Percentiles rank a stretch among this genome's conserved stretches.
phyloP scores from a whole-genome alignment of 2,888 invertebrate genomes.

The Gymnosoma rotundatum region DNA sequence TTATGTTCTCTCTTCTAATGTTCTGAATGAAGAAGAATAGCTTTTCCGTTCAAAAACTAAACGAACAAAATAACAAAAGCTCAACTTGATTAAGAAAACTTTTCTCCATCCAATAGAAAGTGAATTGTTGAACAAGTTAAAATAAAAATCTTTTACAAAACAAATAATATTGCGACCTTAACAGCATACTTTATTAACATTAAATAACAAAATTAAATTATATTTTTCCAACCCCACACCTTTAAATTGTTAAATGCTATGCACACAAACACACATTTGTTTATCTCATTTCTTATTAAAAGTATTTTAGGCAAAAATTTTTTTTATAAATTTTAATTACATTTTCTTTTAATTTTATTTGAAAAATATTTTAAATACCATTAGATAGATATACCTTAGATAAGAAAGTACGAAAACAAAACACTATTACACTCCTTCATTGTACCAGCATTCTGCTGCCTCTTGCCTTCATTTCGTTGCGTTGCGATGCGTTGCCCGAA shows the following conservation, averaged over 20 bases:
- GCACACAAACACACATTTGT: neutral
- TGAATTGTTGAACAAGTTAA: neutral
- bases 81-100: no score
- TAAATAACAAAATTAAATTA: conserved; percentile 27
- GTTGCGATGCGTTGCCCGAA: conserved; percentile 12
- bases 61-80: no score
- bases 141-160: neutral
- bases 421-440: conserved; percentile 31
- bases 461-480: neutral
- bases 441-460: neutral
- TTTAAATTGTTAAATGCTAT: neutral
- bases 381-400: conserved; percentile 69
- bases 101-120: neutral
- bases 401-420: conserved; percentile 55
- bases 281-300: conserved; percentile 41
- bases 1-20: no score
- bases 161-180: no score
- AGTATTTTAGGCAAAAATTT: conserved; percentile 29
- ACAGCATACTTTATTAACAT: neutral
- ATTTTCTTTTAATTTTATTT: conserved; percentile 57
- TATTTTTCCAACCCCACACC: neutral
- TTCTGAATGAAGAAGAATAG: no score
- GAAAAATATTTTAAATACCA: conserved; percentile 65
- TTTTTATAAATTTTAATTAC: conserved; percentile 62
- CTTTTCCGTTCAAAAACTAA: no score